Evolutionary conservation across 2,797 vertebrate species (phyloP).

Genomic region (Centroberyx gerrardi): DNA sequence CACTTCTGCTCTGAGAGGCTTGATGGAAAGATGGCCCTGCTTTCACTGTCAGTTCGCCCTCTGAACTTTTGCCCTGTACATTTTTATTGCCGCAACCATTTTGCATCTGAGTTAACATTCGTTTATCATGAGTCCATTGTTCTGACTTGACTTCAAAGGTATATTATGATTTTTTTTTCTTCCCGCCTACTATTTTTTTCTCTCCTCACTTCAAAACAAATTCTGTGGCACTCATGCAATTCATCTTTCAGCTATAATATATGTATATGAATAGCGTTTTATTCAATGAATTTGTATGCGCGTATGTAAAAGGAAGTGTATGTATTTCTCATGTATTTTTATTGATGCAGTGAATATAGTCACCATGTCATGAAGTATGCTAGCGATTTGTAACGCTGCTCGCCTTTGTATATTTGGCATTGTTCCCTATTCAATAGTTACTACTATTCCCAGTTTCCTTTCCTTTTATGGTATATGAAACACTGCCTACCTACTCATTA

Average conservation of each 20-base stretch:
- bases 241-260: constrained; percentile 46
- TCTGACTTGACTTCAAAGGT: constrained; percentile 10
- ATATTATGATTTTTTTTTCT: not conserved
- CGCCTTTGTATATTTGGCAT: constrained; percentile 66
- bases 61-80: constrained; percentile 30
- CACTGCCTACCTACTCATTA: constrained; percentile 14
- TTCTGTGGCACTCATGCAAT: constrained; percentile 16
- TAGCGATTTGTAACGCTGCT: constrained; percentile 23
- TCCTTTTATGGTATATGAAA: constrained; percentile 33
- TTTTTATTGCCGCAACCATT: constrained; percentile 20
- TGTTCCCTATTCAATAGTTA: constrained; percentile 25
- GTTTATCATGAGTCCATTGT: not conserved
- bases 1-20: constrained; percentile 25
- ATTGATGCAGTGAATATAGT: constrained; percentile 52
- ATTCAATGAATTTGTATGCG: constrained; percentile 59
- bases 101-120: constrained; percentile 20
- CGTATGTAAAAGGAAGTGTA: constrained; percentile 63
- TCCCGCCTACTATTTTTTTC: not conserved
- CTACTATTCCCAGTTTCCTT: constrained; percentile 4
- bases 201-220: constrained; percentile 4
- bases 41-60: constrained; percentile 24
- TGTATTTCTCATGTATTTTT: constrained; percentile 56
- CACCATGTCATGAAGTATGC: constrained; percentile 46
- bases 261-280: constrained; percentile 67
- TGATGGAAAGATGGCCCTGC: not conserved